Percentiles rank a stretch among this genome's conserved stretches.
Evolutionary conservation across 2,113 vertebrate species (phyloP).

Genomic region (Lepidothrix coronata): DNA sequence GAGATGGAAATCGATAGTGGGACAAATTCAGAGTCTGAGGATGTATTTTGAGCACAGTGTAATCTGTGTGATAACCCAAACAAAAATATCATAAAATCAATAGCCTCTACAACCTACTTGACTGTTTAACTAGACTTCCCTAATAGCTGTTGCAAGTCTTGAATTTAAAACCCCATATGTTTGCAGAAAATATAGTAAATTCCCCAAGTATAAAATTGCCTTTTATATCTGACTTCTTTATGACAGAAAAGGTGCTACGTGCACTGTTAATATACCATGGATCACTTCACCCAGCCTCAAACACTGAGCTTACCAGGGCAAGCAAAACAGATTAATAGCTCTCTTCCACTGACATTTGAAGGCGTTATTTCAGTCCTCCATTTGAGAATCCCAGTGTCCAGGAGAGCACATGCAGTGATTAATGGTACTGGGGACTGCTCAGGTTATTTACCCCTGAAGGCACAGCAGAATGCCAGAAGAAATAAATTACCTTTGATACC

Average conservation of each 20-base stretch:
- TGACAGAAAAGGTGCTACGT: neutral
- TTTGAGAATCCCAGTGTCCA: neutral
- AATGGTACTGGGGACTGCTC: neutral
- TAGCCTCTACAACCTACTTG: neutral
- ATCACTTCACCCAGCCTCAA: neutral
- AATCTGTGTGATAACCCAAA: constrained; percentile 77
- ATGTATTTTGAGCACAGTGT: constrained; percentile 82
- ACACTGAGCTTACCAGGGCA: neutral
- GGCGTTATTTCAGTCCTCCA: neutral
- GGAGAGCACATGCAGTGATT: neutral
- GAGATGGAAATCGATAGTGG: constrained; percentile 88
- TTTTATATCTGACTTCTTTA: neutral
- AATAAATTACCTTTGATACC: neutral
- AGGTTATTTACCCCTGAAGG: neutral
- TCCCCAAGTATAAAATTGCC: neutral
- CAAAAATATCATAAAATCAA: neutral
- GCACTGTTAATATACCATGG: neutral
- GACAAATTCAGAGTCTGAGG: constrained; percentile 75
- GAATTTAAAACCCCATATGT: neutral
- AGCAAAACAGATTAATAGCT: neutral
- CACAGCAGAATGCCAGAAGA: neutral
- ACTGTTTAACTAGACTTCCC: neutral
- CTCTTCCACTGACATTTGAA: neutral
- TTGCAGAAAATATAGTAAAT: neutral
- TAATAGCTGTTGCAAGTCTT: neutral